A percentile compares a stretch with the other conserved stretches of the same genome.
Conservation (phyloP, 2,888 invertebrate genomes). For the Pyralis farinalis region DNA sequence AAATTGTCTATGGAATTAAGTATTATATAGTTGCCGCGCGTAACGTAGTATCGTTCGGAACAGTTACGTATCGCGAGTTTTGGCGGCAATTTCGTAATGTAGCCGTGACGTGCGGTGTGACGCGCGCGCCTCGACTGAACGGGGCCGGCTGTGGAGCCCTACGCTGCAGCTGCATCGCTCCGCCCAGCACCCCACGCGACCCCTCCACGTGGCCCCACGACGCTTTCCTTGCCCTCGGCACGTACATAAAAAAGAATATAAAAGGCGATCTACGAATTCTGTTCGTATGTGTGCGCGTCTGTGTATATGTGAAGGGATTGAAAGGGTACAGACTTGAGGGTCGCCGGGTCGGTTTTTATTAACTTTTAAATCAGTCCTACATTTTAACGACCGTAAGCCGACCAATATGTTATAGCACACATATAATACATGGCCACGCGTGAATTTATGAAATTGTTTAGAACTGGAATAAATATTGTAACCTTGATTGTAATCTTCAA, state of each 20-base stretch:
- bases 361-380: slow-evolving; percentile 44
- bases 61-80: slow-evolving; percentile 28
- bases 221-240: slow-evolving; percentile 58
- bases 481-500: no score
- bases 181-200: slow-evolving; percentile 70
- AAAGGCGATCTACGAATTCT: slow-evolving; percentile 42
- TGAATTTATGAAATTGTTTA: no score
- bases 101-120: slow-evolving; percentile 59
- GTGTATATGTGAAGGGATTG: slow-evolving; percentile 44
- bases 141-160: slow-evolving; percentile 49
- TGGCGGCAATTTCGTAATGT: slow-evolving; percentile 33
- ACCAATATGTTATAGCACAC: neutral
- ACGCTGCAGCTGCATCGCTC: slow-evolving; percentile 68
- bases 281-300: slow-evolving; percentile 32
- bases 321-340: slow-evolving; percentile 46
- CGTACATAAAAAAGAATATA: slow-evolving; percentile 62
- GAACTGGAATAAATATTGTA: no score
- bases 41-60: neutral
- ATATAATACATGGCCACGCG: no score
- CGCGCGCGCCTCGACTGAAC: slow-evolving; percentile 68
- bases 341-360: slow-evolving; percentile 38
- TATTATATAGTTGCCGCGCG: slow-evolving; percentile 7
- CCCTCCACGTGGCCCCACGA: slow-evolving; percentile 61
- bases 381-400: slow-evolving; percentile 30
- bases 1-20: slow-evolving; percentile 16